Base-by-base conservation (phyloP, 2,888 invertebrate genomes). In the Blera fallax region DNA sequence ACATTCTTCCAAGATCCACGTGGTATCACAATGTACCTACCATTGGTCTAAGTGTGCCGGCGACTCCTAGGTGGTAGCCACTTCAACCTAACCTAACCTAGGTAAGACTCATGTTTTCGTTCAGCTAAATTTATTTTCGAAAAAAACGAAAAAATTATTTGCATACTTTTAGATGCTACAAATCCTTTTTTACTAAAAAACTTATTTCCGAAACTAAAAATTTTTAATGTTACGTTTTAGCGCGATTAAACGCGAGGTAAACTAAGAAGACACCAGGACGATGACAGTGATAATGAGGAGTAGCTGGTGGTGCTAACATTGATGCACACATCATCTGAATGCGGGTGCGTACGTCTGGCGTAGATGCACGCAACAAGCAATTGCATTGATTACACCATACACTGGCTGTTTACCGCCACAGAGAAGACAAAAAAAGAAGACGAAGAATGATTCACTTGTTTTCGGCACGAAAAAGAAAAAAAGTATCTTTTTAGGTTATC, bases 371-470 rank as follows among this genome's bases (percentile, higher is more conserved):
- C 27, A 69, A 69, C 67, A 54, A 69, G 67, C 27, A 69, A 69
- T 37, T 52, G 52, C 27, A 65, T 65, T 65, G 64, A 65, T 48
- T 65, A n/a, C 34, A 43, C 40, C 16, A 18, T n/a, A n/a, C 4
- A 24, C 24, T 24, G 24, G 24, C 24, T 24, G 24, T 24, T 24
- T n/a, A 2, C 24, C 24, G 24, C 24, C 24, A 24, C 24, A 24
- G 24, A 24, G 43, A 11, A 27, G 3, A 1, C 1, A 27, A 29
- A 32, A 27, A 1, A 27, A 32, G 3, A 48, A 62, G 14, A 16
- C 18, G 29, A 64, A 43, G 37, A 62, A 62, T 62, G 62, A 62
- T 62, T 73, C 62, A 40, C 50, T 72, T 50, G 72, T 60, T 48
- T 32, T 34, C 16, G 43, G 4, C 24, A 24, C 2, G n/a, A 24